Conservation (phyloP, 2,888 invertebrate genomes). For the Lucinisca nassula region DNA sequence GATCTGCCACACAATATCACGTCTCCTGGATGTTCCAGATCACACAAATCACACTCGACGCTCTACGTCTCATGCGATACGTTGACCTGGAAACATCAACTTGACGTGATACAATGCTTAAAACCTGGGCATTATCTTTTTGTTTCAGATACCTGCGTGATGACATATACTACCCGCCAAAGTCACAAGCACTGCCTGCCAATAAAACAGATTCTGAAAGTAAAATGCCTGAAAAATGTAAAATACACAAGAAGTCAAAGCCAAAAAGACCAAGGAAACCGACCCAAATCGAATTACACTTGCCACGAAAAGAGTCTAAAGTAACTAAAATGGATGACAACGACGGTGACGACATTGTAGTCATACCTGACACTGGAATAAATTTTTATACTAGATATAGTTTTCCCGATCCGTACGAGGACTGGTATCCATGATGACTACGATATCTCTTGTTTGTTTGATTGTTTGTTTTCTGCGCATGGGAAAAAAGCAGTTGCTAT, state of each 20-base stretch:
- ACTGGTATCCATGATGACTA: too few species aligned
- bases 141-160: slow-evolving; percentile 58
- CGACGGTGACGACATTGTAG: slow-evolving; percentile 11
- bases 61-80: too few species aligned
- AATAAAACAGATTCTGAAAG: slow-evolving; percentile 6
- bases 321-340: neutral
- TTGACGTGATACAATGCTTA: too few species aligned
- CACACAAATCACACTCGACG: too few species aligned
- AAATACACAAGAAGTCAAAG: neutral
- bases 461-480: too few species aligned
- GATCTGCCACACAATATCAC: too few species aligned
- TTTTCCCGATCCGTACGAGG: neutral
- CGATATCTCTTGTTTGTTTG: too few species aligned
- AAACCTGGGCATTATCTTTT: too few species aligned
- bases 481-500: too few species aligned
- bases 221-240: neutral
- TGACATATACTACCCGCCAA: slow-evolving; percentile 61
- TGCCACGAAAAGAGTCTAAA: neutral
- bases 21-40: too few species aligned
- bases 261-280: neutral
- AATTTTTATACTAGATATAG: neutral
- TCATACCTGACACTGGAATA: slow-evolving; percentile 21
- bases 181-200: slow-evolving; percentile 52
- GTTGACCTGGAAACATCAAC: too few species aligned
- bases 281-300: neutral